Evolutionary conservation across 2,113 vertebrate genomes (phyloP), one percentile per base, ranked within the genome.

Genomic region (Microtus richardsoni): DNA sequence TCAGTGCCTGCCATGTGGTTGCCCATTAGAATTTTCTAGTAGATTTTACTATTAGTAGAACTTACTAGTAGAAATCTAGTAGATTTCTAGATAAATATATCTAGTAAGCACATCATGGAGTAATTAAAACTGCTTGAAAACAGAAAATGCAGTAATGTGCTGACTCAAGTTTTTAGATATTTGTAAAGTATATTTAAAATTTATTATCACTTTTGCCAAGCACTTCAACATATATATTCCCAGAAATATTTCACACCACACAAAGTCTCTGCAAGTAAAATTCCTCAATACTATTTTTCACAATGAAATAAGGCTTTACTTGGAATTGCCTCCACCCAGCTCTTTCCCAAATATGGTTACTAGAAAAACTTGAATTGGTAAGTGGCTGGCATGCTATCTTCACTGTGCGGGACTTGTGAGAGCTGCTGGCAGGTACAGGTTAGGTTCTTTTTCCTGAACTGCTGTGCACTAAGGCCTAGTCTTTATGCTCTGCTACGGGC

Each of bases 121-220:
- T 44, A 39, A 47, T 80, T 52, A 74, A 94, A 92, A 33, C 14
- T 62, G 54, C 24, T 41, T 58, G 3, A 71, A 86, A 82, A 14
- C 5, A 33, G 26, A 47, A 64, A 66, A 62, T 44, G 7, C 66
- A 44, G 66, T 22, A 68, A 49, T 94, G 44, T 54, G 82, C 14
- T 79, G 30, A 70, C 30, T 58, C 36, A 93, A 74, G 4, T 6
- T 71, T 85, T 74, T 28, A 84, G 17, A 77, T 83, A 88, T 87
- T 82, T 64, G 8, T 52, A 84, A 96, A 83, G 12, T 74, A 4
- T 36, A 33, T 54, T 93, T 92, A 93, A 92, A 95, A 82, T 47
- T 64, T 91, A 73, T 54, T 19, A 30, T 60, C 26, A 73, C 19
- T 78, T 3, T 36, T 95, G 11, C 26, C 24, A 33, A n/a, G 39